Conservation (phyloP, 2,113 vertebrate genomes). For the Lophura nycthemera region DNA sequence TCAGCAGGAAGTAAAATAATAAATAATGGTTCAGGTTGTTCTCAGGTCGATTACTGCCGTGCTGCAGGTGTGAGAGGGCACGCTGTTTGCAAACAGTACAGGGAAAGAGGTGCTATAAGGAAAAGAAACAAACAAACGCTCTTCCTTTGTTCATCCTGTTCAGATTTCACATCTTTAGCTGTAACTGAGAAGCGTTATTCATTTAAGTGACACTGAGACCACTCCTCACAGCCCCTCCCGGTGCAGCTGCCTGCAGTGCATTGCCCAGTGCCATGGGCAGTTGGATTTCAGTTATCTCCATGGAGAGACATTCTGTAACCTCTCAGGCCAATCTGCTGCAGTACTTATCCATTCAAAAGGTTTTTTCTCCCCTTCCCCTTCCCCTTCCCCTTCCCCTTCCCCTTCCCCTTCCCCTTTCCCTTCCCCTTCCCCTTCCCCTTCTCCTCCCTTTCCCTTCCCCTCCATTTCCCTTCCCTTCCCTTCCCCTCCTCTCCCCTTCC, state of each 20-base stretch:
- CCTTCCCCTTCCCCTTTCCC: too few species aligned
- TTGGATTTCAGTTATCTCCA: neutral
- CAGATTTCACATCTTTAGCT: neutral
- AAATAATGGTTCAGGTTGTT: neutral
- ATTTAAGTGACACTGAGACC: neutral
- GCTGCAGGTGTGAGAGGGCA: neutral
- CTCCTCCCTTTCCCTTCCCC: too few species aligned
- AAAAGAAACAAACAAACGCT: neutral
- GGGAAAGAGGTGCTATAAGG: neutral
- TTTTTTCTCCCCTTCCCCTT: too few species aligned
- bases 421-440: too few species aligned
- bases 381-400: too few species aligned
- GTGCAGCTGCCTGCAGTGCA: neutral
- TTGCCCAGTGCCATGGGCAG: accelerated
- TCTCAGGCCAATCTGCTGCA: too few species aligned
- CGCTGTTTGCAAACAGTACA: neutral
- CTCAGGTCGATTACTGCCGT: neutral
- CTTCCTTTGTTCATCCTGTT: neutral
- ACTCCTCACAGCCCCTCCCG: too few species aligned
- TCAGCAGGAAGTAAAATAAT: neutral
- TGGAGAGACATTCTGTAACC: neutral
- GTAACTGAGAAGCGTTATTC: neutral
- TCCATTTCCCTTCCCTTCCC: too few species aligned
- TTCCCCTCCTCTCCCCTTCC: too few species aligned
- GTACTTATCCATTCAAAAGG: too few species aligned